Conservation (phyloP, 2,888 invertebrate genomes). For the Periphyllus acericola region DNA sequence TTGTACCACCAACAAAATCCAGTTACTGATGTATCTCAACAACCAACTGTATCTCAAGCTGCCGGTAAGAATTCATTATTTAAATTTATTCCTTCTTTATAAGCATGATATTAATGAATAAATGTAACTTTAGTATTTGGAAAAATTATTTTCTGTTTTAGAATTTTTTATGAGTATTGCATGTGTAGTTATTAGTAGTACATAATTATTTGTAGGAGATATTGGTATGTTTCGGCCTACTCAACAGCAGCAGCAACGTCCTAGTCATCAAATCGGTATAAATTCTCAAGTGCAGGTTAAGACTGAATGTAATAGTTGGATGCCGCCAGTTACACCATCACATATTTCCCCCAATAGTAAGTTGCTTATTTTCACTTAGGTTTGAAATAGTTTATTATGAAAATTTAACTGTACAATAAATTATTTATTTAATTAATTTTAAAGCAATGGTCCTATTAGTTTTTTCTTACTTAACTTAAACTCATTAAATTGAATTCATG, state of each 20-base stretch:
- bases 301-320: conserved; percentile 60
- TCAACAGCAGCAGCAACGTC: conserved; percentile 44
- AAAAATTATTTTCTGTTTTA: conserved; percentile 33
- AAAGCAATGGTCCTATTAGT: no score
- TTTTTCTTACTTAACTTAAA: no score
- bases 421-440: neutral
- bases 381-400: neutral
- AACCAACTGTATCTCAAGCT: conserved; percentile 44
- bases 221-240: conserved; percentile 59
- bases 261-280: conserved; percentile 60
- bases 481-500: no score
- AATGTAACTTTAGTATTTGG: neutral
- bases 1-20: conserved; percentile 53
- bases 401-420: neutral
- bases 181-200: conserved; percentile 60
- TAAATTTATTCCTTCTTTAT: neutral
- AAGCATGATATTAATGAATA: conserved; percentile 36
- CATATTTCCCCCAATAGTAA: conserved; percentile 60
- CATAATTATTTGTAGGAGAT: conserved; percentile 59
- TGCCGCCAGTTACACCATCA: conserved; percentile 51
- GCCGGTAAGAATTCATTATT: conserved; percentile 31
- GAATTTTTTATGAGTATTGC: conserved; percentile 52
- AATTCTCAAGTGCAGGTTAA: conserved; percentile 61
- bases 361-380: conserved; percentile 27
- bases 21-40: conserved; percentile 55